phyloP scores from a whole-genome alignment of 2,113 vertebrate genomes.

The Serinus canaria region DNA sequence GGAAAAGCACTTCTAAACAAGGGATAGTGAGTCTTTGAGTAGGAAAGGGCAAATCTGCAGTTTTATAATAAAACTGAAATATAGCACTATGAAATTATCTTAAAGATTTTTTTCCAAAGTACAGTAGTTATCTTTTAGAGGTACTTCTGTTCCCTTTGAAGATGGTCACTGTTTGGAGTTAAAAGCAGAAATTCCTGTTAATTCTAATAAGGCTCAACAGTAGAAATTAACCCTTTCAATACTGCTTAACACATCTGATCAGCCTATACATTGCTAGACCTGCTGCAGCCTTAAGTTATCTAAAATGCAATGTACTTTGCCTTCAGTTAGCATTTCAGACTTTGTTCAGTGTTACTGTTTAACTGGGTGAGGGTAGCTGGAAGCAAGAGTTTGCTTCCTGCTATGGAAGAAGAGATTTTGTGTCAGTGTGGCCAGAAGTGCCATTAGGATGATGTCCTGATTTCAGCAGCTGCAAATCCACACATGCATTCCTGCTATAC shows the following conservation, averaged over 20 bases:
- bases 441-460: background rate
- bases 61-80: background rate
- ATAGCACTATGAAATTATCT: background rate
- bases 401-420: background rate
- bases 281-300: background rate
- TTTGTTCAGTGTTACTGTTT: constrained; percentile 63
- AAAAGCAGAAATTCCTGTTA: background rate
- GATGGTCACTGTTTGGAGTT: background rate
- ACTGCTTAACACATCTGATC: background rate
- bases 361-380: background rate
- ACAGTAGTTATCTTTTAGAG: background rate
- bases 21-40: background rate
- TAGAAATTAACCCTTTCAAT: background rate
- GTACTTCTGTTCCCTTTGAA: background rate
- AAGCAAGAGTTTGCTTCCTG: constrained; percentile 8
- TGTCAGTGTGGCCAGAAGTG: background rate
- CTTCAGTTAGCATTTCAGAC: constrained; percentile 42
- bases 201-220: background rate
- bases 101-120: background rate
- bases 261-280: background rate
- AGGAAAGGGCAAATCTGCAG: background rate
- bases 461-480: background rate
- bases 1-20: background rate
- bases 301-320: constrained; percentile 49
- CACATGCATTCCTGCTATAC: background rate